Base-by-base conservation (phyloP, 1,140 invertebrate genomes). In the Ceratina australensis region DNA sequence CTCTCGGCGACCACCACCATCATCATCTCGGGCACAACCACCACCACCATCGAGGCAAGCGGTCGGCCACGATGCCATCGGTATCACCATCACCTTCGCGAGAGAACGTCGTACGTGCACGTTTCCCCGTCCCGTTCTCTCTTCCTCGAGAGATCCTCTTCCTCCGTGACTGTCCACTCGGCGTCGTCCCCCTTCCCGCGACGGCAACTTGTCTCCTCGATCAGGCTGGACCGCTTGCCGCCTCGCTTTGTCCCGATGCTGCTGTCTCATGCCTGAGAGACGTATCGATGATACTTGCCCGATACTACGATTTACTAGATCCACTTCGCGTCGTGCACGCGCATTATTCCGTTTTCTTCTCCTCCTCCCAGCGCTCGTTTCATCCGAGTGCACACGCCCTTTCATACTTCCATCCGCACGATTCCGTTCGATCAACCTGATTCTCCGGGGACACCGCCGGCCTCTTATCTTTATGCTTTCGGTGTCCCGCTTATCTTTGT, bases 1-100 rank as follows among this genome's bases (percentile, higher is more conserved):
- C 79, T 80, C 75, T 26, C 81, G 16, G 57, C 42, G 74, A 84
- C 80, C 77, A 73, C 73, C 77, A 83, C 84, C 83, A 88, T 84
- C 82, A 86, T 75, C 71, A 76, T 65, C 79, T 63, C 76, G 65
- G 50, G 64, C 73, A 77, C 79, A 83, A 82, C 82, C 76, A 71
- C 72, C 81, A 72, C 73, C 59, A 26, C 26, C 20, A 12, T 24
- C 71, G 74, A 56, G 20, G 50, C 61, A 60, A 76, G 69, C 72
- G 69, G 49, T 50, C 61, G 69, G 49, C 47, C 61, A 63, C 73
- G 56, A 59, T 79, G 59, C 69, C 56, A 79, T 75, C 72, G 82
- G 71, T 78, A 81, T 86, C 84, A 83, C 87, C 80, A 76, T 75
- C 72, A 72, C 52, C 69, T 73, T 71, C 49, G 13, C 61, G 60